Evolutionary conservation across 2,888 invertebrate species (phyloP).

Genomic region (Adineta ricciae): DNA sequence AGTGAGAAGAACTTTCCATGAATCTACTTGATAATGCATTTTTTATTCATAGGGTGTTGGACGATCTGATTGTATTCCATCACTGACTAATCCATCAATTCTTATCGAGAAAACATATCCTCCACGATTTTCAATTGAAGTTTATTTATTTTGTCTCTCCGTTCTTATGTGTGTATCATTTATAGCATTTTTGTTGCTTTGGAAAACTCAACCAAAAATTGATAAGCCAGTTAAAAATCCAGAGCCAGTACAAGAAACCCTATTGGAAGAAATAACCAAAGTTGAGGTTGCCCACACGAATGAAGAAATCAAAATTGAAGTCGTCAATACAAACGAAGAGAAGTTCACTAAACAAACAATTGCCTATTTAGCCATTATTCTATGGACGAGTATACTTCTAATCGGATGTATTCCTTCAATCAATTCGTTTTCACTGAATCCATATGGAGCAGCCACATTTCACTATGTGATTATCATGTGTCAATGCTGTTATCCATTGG

Average conservation of each 20-base stretch:
- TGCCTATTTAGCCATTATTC: neutral
- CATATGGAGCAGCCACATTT: neutral
- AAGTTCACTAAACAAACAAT: neutral
- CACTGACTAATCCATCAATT: neutral
- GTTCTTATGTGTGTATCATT: neutral
- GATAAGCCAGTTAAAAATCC: neutral
- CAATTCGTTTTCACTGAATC: neutral
- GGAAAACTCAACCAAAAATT: neutral
- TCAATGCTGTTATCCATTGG: neutral
- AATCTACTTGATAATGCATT: neutral
- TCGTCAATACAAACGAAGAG: neutral
- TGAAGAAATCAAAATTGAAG: too few relatives aligned
- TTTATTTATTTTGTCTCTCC: neutral
- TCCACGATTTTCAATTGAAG: neutral
- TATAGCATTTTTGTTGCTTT: neutral
- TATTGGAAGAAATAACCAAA: neutral
- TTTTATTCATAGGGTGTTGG: neutral
- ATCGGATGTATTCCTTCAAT: neutral
- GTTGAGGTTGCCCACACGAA: too few relatives aligned
- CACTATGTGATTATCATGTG: neutral
- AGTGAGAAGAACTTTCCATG: neutral
- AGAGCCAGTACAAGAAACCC: neutral
- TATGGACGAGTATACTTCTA: neutral
- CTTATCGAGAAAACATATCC: neutral
- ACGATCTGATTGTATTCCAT: neutral